phyloP scores from a whole-genome alignment of 2,113 vertebrate species.

The Morone saxatilis region DNA sequence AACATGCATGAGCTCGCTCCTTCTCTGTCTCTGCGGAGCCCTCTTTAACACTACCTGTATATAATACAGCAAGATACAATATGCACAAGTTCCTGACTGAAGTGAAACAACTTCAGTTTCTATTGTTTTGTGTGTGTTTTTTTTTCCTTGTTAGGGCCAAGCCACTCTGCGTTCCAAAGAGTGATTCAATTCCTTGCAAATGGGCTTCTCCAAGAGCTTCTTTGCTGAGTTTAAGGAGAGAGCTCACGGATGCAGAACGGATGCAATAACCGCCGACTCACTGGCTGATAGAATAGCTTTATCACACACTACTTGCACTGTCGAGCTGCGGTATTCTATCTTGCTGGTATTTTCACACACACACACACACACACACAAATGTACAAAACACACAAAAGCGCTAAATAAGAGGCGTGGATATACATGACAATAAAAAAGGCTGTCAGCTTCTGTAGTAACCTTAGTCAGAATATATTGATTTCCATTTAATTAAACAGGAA shows the following conservation, averaged over 20 bases:
- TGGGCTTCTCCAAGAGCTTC: conserved; percentile 63
- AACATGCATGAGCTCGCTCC: conserved; percentile 66
- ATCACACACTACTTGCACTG: conserved; percentile 72
- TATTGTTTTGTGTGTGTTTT: neutral
- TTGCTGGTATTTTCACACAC: conserved; percentile 28
- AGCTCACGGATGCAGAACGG: conserved; percentile 66
- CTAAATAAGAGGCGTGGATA: conserved; percentile 11
- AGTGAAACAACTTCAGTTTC: conserved; percentile 26
- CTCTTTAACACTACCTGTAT: conserved; percentile 44
- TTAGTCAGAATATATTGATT: neutral
- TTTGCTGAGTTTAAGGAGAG: conserved; percentile 63
- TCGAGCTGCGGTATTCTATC: conserved; percentile 37
- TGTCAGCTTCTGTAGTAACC: neutral
- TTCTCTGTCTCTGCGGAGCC: conserved; percentile 25
- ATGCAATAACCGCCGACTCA: conserved; percentile 67
- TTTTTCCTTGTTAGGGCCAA: conserved; percentile 20
- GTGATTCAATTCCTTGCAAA: conserved; percentile 69
- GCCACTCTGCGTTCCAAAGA: conserved; percentile 57
- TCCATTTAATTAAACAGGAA: conserved; percentile 22
- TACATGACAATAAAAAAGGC: neutral
- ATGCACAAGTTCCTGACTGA: conserved; percentile 30
- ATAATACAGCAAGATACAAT: conserved; percentile 16
- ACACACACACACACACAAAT: conserved; percentile 21
- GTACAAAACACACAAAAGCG: neutral
- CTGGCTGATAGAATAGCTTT: conserved; percentile 71